These are phyloP conservation scores for Drosophila lacteicornis DNA, from an alignment of 1,140 invertebrate genomes.

Conservation along the genomic window DNA sequence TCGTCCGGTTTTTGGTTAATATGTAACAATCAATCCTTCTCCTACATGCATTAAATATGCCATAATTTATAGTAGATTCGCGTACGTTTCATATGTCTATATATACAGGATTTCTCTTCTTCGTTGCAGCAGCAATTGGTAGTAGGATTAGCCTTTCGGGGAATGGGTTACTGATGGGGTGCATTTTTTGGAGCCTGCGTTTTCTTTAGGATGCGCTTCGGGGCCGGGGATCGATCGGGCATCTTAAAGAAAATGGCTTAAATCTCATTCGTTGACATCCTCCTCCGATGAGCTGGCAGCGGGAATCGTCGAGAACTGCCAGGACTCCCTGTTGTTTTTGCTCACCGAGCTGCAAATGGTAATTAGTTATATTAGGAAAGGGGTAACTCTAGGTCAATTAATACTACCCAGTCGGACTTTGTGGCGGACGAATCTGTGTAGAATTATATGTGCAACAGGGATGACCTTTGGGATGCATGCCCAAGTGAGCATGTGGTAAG, in stretches of 20 bases:
- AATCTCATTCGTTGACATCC: slow-evolving; percentile 85
- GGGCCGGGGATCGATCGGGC: slow-evolving; percentile 22
- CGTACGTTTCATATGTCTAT: slow-evolving; percentile 10
- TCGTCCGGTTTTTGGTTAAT: slow-evolving; percentile 5
- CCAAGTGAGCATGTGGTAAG: no score
- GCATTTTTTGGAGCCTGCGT: slow-evolving; percentile 61
- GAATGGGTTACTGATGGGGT: slow-evolving; percentile 1
- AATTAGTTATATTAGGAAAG: not conserved
- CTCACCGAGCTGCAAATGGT: slow-evolving; percentile 78
- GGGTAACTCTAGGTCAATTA: no score
- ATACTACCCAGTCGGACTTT: no score
- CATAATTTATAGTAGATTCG: slow-evolving; percentile 16
- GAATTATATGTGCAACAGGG: no score
- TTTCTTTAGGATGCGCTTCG: slow-evolving; percentile 73
- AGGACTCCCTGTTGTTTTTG: slow-evolving; percentile 87
- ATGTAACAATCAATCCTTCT: slow-evolving; percentile 37
- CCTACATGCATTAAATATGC: slow-evolving; percentile 30
- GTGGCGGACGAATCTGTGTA: no score
- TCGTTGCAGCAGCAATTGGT: slow-evolving; percentile 22
- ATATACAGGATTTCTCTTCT: slow-evolving; percentile 21
- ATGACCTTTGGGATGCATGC: no score
- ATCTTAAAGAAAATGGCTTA: slow-evolving; percentile 85
- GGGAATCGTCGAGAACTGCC: slow-evolving; percentile 88
- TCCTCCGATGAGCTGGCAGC: slow-evolving; percentile 86
- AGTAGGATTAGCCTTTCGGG: slow-evolving; percentile 10